phyloP scores from a whole-genome alignment of 2,797 vertebrate genomes.

The Chelon auratus region DNA sequence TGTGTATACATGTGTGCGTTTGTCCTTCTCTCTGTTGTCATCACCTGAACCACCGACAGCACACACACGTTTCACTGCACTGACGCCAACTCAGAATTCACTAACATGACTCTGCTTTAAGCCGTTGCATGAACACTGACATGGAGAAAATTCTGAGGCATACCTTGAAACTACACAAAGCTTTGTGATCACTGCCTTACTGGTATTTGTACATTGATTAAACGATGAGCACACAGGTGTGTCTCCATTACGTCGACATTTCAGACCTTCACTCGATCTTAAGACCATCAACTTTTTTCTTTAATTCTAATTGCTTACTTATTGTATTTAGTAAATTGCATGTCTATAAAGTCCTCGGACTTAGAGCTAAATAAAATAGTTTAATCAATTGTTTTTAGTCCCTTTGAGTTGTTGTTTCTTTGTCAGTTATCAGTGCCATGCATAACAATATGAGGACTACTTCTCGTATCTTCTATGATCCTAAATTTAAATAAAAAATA shows the following conservation, averaged over 20 bases:
- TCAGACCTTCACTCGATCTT: not conserved
- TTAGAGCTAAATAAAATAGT: not conserved
- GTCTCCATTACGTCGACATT: not conserved
- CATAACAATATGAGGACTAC: not conserved
- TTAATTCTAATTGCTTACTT: not conserved
- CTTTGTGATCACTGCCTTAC: not conserved
- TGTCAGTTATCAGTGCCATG: not conserved
- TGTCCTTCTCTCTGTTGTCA: constrained; percentile 37
- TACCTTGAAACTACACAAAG: constrained; percentile 5
- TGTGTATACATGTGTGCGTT: constrained; percentile 31
- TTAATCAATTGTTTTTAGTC: not conserved
- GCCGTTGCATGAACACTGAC: constrained; percentile 7
- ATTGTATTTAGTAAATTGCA: not conserved
- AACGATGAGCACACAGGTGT: not conserved
- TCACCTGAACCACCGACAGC: constrained; percentile 55
- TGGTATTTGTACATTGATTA: not conserved
- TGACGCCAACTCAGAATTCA: constrained; percentile 57
- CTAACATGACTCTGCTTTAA: constrained; percentile 48
- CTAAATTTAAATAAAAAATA: not conserved
- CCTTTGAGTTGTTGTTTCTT: not conserved
- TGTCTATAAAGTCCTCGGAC: not conserved
- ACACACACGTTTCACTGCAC: constrained; percentile 52
- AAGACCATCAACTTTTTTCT: not conserved
- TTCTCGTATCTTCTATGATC: not conserved
- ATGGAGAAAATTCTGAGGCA: constrained; percentile 21